Base-by-base conservation (phyloP, 2,888 invertebrate genomes). In the Carterocephalus palaemon region DNA sequence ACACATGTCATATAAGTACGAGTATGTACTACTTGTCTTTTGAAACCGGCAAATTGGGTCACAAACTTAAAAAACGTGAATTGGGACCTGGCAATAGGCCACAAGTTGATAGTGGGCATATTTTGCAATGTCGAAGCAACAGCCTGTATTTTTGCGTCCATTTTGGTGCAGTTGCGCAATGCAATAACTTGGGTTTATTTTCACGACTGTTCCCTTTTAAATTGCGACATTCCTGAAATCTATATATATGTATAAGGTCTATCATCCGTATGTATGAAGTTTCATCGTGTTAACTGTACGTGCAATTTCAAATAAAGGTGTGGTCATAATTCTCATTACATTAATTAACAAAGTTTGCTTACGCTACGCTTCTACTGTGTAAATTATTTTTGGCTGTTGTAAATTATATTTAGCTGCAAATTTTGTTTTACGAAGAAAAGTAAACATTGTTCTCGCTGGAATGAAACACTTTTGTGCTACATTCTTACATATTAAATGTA, bases 61-160 rank as follows among this genome's bases (percentile, higher is more conserved):
- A n/a, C n/a, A n/a, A n/a, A n/a, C n/a, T n/a, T n/a, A n/a, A n/a
- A n/a, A n/a, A 13, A 15, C 28, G 12, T 13, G 34, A 34, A 42
- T 34, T 34, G 28, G 13, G 8, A n/a, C 9, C 17, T 42, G 34
- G 28, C 34, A 34, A 9, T 34, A 16, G 42, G 42, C 42, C 42
- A 42, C 26, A 20, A 42, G 33, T 41, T 41, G 12, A 42, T 34
- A 33, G 33, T 26, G 17, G 9, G 15, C 33, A 34, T 28, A 42
- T 28, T 42, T 38, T 42, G n/a, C 9, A 6, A 12, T 13, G 12
- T 29, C 13, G 19, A 23, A 5, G 12, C 4, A 28, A 33, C 17
- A 34, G 5, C 2, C 20, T 13, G 15, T 12, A 17, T 12, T 41
- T 40, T 41, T 24, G 17, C 24, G 23, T 13, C 24, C 16, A 40